Conservation (phyloP, 2,797 vertebrate genomes). For the Sebastes itinus region DNA sequence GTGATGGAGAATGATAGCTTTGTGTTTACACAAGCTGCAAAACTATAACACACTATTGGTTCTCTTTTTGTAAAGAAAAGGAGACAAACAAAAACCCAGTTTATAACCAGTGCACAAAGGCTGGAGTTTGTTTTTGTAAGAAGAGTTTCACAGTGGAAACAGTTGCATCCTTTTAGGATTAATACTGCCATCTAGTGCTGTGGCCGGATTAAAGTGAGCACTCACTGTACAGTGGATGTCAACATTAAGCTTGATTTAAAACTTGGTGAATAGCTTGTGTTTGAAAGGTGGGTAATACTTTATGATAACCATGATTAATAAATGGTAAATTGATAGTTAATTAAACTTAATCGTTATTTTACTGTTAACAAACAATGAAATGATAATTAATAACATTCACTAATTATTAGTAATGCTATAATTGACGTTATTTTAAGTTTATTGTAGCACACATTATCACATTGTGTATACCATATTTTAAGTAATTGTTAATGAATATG, state of each 20-base stretch:
- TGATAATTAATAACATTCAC: too few species aligned
- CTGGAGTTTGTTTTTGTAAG: not conserved
- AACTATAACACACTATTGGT: not conserved
- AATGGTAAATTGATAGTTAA: too few species aligned
- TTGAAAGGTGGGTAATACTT: not conserved
- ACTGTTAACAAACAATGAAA: too few species aligned
- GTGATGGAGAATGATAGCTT: not conserved
- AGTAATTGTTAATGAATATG: too few species aligned
- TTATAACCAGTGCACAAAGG: not conserved
- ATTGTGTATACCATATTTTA: too few species aligned
- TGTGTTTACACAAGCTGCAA: not conserved
- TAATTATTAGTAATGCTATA: too few species aligned
- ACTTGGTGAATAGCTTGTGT: not conserved
- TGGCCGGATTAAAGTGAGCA: not conserved
- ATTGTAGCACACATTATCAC: too few species aligned
- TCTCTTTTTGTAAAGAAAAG: not conserved
- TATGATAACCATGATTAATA: too few species aligned
- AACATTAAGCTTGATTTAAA: too few species aligned
- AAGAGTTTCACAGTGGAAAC: not conserved
- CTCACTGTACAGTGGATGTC: too few species aligned
- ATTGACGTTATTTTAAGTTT: too few species aligned
- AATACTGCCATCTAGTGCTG: slow-evolving; percentile 45
- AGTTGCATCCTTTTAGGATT: not conserved
- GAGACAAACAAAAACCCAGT: not conserved
- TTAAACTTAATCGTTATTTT: too few species aligned